Conservation (phyloP, 1,140 invertebrate genomes). For the Bombus confusus region DNA sequence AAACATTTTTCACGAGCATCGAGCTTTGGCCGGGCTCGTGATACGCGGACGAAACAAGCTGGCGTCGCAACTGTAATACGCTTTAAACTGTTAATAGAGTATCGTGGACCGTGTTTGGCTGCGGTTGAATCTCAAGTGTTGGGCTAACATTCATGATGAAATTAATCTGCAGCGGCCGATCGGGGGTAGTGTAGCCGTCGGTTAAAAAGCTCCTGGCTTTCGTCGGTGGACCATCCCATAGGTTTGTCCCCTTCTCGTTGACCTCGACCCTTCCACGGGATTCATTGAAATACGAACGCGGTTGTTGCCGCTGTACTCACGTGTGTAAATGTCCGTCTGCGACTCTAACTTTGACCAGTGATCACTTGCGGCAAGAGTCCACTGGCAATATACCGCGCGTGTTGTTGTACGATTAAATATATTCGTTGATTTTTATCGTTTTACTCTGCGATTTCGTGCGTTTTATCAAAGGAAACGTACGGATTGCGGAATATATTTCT, state of each 20-base stretch:
- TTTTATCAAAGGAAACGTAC: not conserved
- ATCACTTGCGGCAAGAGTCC: not conserved
- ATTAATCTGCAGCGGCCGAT: constrained; percentile 78
- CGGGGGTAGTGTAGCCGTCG: constrained; percentile 62
- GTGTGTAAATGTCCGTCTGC: constrained; percentile 15
- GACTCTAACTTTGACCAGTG: constrained; percentile 12
- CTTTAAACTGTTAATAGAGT: constrained; percentile 79
- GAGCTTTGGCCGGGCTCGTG: constrained; percentile 28
- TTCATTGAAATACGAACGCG: constrained; percentile 23
- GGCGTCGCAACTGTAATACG: constrained; percentile 73
- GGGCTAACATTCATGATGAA: constrained; percentile 82
- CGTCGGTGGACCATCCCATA: constrained; percentile 59
- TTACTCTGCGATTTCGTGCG: too few species aligned
- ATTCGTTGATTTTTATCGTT: not conserved
- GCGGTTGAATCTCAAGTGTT: constrained; percentile 81
- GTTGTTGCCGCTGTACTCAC: not conserved
- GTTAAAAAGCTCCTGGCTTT: constrained; percentile 73
- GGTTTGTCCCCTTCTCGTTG: constrained; percentile 59
- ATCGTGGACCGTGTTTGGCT: constrained; percentile 79
- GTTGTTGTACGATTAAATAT: not conserved
- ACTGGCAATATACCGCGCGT: not conserved
- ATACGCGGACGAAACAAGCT: constrained; percentile 35
- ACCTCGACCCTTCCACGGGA: constrained; percentile 54
- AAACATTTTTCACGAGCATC: constrained; percentile 6
- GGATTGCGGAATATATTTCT: not conserved